A percentile compares a stretch with the other conserved stretches of the same genome.
Evolutionary conservation across 2,888 invertebrate species (phyloP).

Genomic region (Beris morrisii): DNA sequence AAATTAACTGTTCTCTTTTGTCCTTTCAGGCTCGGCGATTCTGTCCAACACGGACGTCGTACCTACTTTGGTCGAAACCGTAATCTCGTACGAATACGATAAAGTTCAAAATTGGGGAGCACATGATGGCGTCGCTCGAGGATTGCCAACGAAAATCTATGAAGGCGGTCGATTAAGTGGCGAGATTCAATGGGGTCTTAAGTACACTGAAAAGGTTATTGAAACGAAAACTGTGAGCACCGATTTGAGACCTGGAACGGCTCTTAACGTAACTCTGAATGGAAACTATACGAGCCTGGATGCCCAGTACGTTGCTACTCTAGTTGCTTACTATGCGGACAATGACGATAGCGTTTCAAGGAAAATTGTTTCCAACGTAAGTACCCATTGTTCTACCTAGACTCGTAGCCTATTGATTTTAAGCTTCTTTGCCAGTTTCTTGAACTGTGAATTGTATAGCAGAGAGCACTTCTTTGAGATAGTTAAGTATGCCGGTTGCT

Average conservation of each 20-base stretch:
- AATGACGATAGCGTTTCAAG: slow-evolving; percentile 51
- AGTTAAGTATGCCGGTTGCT: background rate
- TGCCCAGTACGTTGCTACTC: slow-evolving; percentile 71
- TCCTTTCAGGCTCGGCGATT: slow-evolving; percentile 47
- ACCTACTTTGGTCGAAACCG: slow-evolving; percentile 69
- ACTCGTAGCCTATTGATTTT: background rate
- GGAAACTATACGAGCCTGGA: slow-evolving; percentile 75
- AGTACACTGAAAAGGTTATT: slow-evolving; percentile 59
- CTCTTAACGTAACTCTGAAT: slow-evolving; percentile 76
- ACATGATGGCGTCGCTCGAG: slow-evolving; percentile 62
- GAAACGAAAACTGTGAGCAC: slow-evolving; percentile 62
- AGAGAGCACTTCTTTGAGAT: background rate
- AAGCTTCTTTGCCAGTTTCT: background rate
- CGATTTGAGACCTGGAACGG: slow-evolving; percentile 74
- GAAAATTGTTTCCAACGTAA: slow-evolving; percentile 51
- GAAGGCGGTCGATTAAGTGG: slow-evolving; percentile 50
- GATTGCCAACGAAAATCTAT: slow-evolving; percentile 51
- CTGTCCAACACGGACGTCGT: slow-evolving; percentile 61
- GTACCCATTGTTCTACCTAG: slow-evolving; percentile 31
- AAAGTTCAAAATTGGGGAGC: slow-evolving; percentile 78
- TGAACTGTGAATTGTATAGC: background rate
- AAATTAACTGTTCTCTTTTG: background rate
- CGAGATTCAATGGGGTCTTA: slow-evolving; percentile 72
- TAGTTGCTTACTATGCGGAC: slow-evolving; percentile 62
- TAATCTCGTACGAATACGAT: slow-evolving; percentile 71